Conservation (phyloP, 2,113 vertebrate species). For the Phalacrocorax brasilianus region DNA sequence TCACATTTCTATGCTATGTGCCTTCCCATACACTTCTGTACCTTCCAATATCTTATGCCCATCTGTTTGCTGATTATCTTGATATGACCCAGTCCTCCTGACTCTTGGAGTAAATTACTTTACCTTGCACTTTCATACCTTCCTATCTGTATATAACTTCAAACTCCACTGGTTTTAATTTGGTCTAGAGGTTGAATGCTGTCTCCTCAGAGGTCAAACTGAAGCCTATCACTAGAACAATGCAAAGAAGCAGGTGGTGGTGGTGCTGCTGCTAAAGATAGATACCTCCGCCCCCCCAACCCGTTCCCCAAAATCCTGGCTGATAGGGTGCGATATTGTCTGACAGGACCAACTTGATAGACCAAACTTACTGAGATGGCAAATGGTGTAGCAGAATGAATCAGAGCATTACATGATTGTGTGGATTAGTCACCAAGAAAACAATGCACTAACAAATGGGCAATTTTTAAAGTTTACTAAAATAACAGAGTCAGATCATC, state of each 20-base stretch:
- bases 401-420: background rate
- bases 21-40: background rate
- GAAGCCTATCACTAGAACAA: background rate
- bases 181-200: background rate
- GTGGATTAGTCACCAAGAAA: background rate
- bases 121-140: background rate
- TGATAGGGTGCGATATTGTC: background rate
- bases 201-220: background rate
- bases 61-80: background rate
- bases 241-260: background rate
- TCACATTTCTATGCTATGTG: background rate
- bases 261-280: background rate
- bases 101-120: background rate
- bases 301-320: background rate
- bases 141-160: background rate
- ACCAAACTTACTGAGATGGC: background rate
- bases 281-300: background rate
- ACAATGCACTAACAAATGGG: background rate
- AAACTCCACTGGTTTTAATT: background rate
- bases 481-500: background rate
- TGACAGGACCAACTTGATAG: background rate
- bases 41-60: background rate
- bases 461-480: background rate
- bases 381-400: background rate
- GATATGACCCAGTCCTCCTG: background rate